Evolutionary conservation across 2,797 vertebrate species (phyloP).

Genomic region (Ptychobarbus kaznakovi): DNA sequence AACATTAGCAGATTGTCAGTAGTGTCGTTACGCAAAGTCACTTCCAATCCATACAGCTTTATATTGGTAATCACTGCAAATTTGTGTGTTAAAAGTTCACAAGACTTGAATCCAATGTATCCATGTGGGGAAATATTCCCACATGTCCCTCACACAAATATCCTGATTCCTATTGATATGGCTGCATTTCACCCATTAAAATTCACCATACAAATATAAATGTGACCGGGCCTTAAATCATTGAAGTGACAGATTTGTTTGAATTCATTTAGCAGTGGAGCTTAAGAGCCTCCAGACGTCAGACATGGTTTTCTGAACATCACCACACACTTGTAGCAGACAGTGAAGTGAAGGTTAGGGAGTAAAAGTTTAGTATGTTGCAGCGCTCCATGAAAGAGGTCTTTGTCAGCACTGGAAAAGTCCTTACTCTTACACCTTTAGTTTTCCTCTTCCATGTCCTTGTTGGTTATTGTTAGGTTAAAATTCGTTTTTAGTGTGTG

Average conservation of each 20-base stretch:
- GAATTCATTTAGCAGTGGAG: not conserved
- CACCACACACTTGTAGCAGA: slow-evolving; percentile 2
- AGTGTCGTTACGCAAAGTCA: not conserved
- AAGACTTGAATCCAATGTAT: not conserved
- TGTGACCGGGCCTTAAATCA: not conserved
- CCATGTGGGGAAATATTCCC: not conserved
- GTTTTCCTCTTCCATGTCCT: not conserved
- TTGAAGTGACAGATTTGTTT: not conserved
- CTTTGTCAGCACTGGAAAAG: slow-evolving; percentile 5
- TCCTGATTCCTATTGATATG: not conserved
- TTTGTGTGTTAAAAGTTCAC: not conserved
- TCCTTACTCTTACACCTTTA: not conserved
- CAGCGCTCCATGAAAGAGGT: not conserved
- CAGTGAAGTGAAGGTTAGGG: slow-evolving; percentile 4
- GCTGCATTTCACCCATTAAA: not conserved
- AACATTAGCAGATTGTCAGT: no score
- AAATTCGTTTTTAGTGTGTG: not conserved
- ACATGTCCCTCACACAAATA: not conserved
- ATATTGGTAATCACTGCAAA: not conserved
- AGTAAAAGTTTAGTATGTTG: not conserved
- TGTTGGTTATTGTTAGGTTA: not conserved
- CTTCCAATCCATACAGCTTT: not conserved
- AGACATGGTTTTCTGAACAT: slow-evolving; percentile 17
- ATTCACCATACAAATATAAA: not conserved
- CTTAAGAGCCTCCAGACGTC: not conserved